Conservation (phyloP, 2,797 vertebrate genomes). For the Schizopygopsis pylzovi region DNA sequence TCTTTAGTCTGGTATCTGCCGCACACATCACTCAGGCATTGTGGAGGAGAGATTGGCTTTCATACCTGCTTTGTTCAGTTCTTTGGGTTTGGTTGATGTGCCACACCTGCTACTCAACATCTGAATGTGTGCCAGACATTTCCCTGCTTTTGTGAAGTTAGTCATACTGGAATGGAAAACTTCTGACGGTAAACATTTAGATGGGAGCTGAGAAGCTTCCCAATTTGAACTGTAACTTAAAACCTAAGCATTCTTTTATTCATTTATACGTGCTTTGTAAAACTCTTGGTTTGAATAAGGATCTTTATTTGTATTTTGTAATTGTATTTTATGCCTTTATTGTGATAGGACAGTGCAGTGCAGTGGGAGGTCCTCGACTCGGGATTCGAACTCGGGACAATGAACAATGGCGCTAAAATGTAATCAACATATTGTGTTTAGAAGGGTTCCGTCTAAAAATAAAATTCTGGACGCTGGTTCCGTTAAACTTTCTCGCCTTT, state of each 20-base stretch:
- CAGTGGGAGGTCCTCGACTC: neutral
- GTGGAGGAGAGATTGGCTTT: conserved; percentile 91
- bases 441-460: too few species aligned
- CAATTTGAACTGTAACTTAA: neutral
- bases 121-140: conserved; percentile 71
- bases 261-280: neutral
- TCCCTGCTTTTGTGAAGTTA: conserved; percentile 88
- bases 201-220: neutral
- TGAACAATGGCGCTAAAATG: neutral
- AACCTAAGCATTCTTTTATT: neutral
- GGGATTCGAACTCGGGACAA: neutral
- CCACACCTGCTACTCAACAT: conserved; percentile 92
- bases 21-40: conserved; percentile 91
- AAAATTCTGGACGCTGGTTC: accelerated
- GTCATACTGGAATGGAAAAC: conserved; percentile 88
- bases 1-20: conserved; percentile 87
- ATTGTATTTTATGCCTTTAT: neutral
- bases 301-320: neutral
- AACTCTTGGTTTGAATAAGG: neutral
- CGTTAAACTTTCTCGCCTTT: too few species aligned
- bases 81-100: conserved; percentile 86
- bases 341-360: neutral
- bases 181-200: neutral
- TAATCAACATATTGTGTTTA: neutral
- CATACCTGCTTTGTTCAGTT: conserved; percentile 89